Base-by-base conservation (phyloP, 2,113 vertebrate species). In the Alouatta palliata region DNA sequence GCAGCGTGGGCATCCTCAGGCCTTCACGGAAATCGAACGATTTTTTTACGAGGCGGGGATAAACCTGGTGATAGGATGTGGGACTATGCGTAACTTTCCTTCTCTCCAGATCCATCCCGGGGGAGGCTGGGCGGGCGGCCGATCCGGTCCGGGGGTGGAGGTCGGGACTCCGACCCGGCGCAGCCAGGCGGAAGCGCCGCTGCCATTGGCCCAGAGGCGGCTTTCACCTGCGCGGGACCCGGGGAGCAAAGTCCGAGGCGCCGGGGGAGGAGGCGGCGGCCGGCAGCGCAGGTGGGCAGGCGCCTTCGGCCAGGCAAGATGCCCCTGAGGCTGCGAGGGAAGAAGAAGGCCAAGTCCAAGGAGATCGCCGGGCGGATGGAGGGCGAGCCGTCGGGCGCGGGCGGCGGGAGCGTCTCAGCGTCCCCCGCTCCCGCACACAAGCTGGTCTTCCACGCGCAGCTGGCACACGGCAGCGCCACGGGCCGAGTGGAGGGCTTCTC, bases 391-490 rank as follows among this genome's bases (percentile, higher is more conserved):
- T 94, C 96, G 96, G 87, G 93, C 97, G 98, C 52, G 68, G 58
- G 98, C 98, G 84, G 96, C 97, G 32, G 98, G 95, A 23, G 98
- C 97, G 98, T 98, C 45, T 98, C 98, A 13, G 98, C 97, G 77
- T 98, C 99, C 49, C 47, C 94, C 96, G 84, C 94, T 80, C 98
- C 98, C 96, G 92, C 98, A 64, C 99, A 98, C 97, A 99, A 98
- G 90, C 98, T 99, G 96, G 99, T 99, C 30, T 99, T 99, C 97
- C 99, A 99, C 98, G 98, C 99, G 97, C 99, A 99, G 98, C 99
- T 99, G 92, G 99, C 99, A 8, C 99, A 99, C 98, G 99, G 99
- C 85, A 99, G 99, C 97, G 98, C 99, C 98, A 99, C 99, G 20
- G 99, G 99, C 96, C 98, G 99, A 85, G 99, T 99, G 96, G 99